Evolutionary conservation across 2,797 vertebrate species (phyloP), one percentile per base, ranked within the genome.

Genomic region (Etheostoma nigrum): DNA sequence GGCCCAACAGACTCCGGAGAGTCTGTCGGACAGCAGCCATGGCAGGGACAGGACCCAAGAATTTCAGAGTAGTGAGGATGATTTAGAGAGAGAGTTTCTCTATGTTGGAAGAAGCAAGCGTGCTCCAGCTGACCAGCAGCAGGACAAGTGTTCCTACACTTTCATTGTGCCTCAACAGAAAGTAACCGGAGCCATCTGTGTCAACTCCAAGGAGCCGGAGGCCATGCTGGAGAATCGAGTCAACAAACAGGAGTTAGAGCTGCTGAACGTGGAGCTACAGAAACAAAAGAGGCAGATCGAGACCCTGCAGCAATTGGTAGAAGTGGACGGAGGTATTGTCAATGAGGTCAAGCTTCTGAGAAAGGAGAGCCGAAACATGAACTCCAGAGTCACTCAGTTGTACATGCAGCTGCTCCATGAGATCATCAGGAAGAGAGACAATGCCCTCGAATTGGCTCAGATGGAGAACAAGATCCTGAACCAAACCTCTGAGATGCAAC

Each of bases 321-420:
- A 98, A 89, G 97, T 99, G 59, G 98, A 99, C 0, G 98, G 98
- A 0, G 98, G 98, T 48, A 97, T 99, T 0, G 98, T 99, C 70
- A 99, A 97, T 0, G 98, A 99, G 92, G 98, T 99, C 72, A 99
- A 99, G 85, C 96, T 99, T 77, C 92, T 99, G 83, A 95, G 98
- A 76, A 99, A 99, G 90, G 98, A 99, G 91, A 99, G 98, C 81
- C 96, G 98, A 84, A 99, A 99, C 90, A 99, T 99, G 98, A 99
- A 99, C 95, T 98, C 98, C 0, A 93, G 98, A 10, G 98, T 99
- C 78, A 99, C 98, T 0, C 98, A 99, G 91, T 95, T 99, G 48
- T 99, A 99, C 90, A 99, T 99, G 98, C 98, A 99, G 94, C 94
- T 99, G 76, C 94, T 99, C 68, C 98, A 99, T 5, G 98, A 99